Evolutionary conservation across 2,888 invertebrate genomes (phyloP), one percentile per base, ranked within the genome.

Genomic region (Metalampra italica): DNA sequence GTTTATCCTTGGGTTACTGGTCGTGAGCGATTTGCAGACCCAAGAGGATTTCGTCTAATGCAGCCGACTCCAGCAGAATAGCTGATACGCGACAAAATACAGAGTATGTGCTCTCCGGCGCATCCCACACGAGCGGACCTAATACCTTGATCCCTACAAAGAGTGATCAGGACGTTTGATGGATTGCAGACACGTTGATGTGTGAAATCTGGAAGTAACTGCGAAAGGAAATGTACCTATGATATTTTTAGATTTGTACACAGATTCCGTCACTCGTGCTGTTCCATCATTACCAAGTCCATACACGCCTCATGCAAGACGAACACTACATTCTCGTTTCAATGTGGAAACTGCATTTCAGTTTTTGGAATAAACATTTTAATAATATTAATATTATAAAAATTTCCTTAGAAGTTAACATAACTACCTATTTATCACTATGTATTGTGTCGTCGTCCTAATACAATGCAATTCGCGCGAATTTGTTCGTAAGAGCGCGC

Each of bases 41-140:
- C 61, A 54, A 54, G 59, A 66, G 75, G 70, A 71, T 75, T 74
- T 61, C 54, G 62, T 60, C 68, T 71, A 74, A 75, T 70, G 63
- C 71, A 55, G 57, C 57, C 51, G 55, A 62, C 59, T 59, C 62
- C 62, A 47, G 32, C 47, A 39, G 59, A 60, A 65, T 66, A 57
- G 59, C 62, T 64, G 60, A 61, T 66, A 61, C 56, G 51, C 56
- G 57, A 63, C 67, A 57, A 64, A 66, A 71, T 66, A 59, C 22
- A 22, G 22, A 22, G 22, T 22, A 22, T 5, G 61, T 46, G 54
- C 53, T 54, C 56, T 55, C 29, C 13, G 43, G 13, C 14, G 46
- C 62, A 59, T 53, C 11, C n/a, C 29, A 43, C 29, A 29, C n/a
- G 39, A n/a, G 34, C 9, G 48, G 8, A 12, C 47, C 13, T 39